Base-by-base conservation (phyloP, 2,797 vertebrate species). In the Centropyge bicolor region DNA sequence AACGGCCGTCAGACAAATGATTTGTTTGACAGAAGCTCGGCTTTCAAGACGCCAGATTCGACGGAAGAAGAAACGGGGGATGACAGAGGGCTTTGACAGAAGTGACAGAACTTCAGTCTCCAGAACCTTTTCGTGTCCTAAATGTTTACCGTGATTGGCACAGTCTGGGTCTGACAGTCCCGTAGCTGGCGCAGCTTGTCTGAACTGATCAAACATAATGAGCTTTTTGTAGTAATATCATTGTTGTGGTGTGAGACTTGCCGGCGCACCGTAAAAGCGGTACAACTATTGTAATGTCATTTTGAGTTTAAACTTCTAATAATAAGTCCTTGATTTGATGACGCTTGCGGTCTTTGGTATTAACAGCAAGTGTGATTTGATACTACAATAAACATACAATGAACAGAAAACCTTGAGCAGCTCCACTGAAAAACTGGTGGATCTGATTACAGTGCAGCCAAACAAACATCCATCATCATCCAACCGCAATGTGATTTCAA, bases 1-100 rank as follows among this genome's bases (percentile, higher is more conserved):
- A 86, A 70, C 51, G 71, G 83, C 70, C 56, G 72, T 87, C 83
- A 84, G 71, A 71, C 19, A 48, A 62, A 81, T 81, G 27, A 65
- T 83, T 74, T 69, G 59, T 76, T 64, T 81, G 81, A 83, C 79
- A 81, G 74, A 51, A 76, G 70, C 38, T 35, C 9, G 24, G 72
- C 66, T 86, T 76, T 84, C 57, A 81, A 77, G 22, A 70, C 72
- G 83, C 41, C 73, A 74, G 17, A 55, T 71, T 82, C 24, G 57
- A 75, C 45, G 73, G 64, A 77, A 71, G 60, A 6, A 57, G 56
- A 22, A 70, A 66, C 64, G 8, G n/a, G 19, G 12, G 75, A 36
- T 56, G 78, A 71, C 77, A 65, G n/a, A 27, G 45, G 48, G 48
- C 9, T 61, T 74, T 77, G 19, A 10, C 20, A 63, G 60, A 64